A percentile compares a stretch with the other conserved stretches of the same genome.
Evolutionary conservation across 2,888 invertebrate species (phyloP).

Genomic region (Leptopilina syphax): DNA sequence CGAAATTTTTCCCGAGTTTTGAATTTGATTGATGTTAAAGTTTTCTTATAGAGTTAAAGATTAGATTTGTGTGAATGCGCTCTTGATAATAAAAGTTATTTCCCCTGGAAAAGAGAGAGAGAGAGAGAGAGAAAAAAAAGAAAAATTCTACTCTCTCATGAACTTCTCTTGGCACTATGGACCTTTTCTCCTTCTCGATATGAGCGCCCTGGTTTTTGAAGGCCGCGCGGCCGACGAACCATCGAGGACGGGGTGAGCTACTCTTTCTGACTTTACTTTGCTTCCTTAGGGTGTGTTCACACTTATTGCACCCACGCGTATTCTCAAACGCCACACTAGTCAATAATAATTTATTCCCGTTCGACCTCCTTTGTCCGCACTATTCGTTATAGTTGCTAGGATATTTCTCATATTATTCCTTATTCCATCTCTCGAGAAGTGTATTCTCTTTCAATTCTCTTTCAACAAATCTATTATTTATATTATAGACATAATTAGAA

Average conservation of each 20-base stretch:
- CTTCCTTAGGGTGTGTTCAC: conserved; percentile 66
- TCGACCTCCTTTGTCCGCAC: conserved; percentile 62
- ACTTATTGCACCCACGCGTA: conserved; percentile 58
- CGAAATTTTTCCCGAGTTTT: no score
- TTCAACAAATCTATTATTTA: no score
- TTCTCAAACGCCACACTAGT: conserved; percentile 51
- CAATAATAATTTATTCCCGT: conserved; percentile 64
- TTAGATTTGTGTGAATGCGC: no score
- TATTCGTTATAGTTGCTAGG: conserved; percentile 11
- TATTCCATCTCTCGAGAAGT: background rate
- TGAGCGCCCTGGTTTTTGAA: conserved; percentile 63
- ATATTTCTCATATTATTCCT: conserved; percentile 19
- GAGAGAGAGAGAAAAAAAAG: no score
- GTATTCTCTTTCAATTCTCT: no score
- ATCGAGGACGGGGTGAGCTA: conserved; percentile 71
- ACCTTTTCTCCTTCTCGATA: conserved; percentile 50
- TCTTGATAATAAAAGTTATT: conserved; percentile 20
- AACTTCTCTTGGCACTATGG: conserved; percentile 37
- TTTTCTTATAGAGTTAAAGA: no score
- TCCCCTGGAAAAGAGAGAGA: background rate
- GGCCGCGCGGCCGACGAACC: conserved; percentile 70
- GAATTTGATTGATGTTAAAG: no score
- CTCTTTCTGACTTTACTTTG: conserved; percentile 50
- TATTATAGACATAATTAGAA: no score
- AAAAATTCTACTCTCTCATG: conserved; percentile 10